phyloP scores from a whole-genome alignment of 2,888 invertebrate genomes.

The Phengaris arion region DNA sequence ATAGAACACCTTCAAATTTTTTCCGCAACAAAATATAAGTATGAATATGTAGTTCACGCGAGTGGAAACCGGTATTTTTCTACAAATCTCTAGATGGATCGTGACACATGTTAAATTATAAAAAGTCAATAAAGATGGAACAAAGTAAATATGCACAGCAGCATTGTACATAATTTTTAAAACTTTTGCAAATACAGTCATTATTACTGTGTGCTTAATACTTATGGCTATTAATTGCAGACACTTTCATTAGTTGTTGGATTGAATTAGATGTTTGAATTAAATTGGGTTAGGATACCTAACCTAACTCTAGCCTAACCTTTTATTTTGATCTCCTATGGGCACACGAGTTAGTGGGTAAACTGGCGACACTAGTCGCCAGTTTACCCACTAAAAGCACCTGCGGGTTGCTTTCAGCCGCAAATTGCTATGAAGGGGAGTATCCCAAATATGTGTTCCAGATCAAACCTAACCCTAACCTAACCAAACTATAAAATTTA shows the following conservation, averaged over 20 bases:
- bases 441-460: no score
- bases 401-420: no score
- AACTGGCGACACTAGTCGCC: no score
- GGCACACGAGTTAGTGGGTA: no score
- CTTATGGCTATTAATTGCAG: background rate
- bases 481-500: no score
- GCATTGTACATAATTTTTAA: conserved; percentile 9
- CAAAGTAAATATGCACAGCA: conserved; percentile 5
- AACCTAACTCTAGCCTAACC: no score
- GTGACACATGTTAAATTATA: background rate
- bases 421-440: no score
- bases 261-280: background rate
- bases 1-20: background rate
- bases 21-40: background rate
- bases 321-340: no score
- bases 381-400: no score
- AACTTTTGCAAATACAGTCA: background rate
- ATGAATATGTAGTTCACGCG: conserved; percentile 8
- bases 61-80: conserved; percentile 11
- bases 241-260: background rate
- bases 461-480: no score
- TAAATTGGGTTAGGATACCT: no score
- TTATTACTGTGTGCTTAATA: background rate
- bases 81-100: conserved; percentile 11
- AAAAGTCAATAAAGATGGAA: conserved; percentile 17